Conservation (phyloP, 2,888 invertebrate species). For the Drosophila trichaetosa region DNA sequence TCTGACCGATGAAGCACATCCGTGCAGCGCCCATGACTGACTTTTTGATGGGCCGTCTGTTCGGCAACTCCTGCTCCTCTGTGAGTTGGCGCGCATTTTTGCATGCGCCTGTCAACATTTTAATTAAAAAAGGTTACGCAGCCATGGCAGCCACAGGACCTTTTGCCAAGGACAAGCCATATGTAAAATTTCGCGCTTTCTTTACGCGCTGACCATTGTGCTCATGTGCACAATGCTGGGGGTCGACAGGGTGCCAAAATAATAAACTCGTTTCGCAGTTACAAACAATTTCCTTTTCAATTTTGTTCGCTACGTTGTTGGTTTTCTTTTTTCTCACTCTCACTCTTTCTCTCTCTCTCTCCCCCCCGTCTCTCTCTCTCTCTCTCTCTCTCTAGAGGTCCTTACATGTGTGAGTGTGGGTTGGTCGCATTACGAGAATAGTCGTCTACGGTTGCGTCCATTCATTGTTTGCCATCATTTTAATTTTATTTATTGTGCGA, state of each 20-base stretch:
- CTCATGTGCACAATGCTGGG: slow-evolving; percentile 14
- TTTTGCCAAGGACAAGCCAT: slow-evolving; percentile 48
- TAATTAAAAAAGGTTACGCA: slow-evolving; percentile 85
- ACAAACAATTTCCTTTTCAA: slow-evolving; percentile 85
- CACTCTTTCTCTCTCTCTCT: slow-evolving; percentile 1
- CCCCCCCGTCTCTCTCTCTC: slow-evolving; percentile 3
- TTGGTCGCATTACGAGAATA: slow-evolving; percentile 76
- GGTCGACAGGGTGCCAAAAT: slow-evolving; percentile 83
- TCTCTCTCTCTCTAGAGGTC: slow-evolving; percentile 62
- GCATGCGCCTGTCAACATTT: slow-evolving; percentile 85
- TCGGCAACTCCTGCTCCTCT: slow-evolving; percentile 6
- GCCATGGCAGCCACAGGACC: slow-evolving; percentile 56
- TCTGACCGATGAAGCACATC: slow-evolving; percentile 51
- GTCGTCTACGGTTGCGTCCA: slow-evolving; percentile 59
- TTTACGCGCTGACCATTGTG: slow-evolving; percentile 53
- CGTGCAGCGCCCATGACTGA: slow-evolving; percentile 32
- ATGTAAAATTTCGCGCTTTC: slow-evolving; percentile 82
- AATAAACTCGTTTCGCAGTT: slow-evolving; percentile 84
- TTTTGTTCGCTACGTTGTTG: slow-evolving; percentile 71
- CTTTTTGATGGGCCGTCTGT: slow-evolving; percentile 39
- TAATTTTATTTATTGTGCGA: slow-evolving; percentile 85
- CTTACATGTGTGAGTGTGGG: slow-evolving; percentile 82
- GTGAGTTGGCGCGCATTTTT: slow-evolving; percentile 66
- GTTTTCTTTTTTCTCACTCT: slow-evolving; percentile 6
- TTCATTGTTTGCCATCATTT: slow-evolving; percentile 84